Evolutionary conservation across 92 coral and sea anemone species (phyloP), one percentile per base, ranked within the genome.

Genomic region (Diadumene lineata): DNA sequence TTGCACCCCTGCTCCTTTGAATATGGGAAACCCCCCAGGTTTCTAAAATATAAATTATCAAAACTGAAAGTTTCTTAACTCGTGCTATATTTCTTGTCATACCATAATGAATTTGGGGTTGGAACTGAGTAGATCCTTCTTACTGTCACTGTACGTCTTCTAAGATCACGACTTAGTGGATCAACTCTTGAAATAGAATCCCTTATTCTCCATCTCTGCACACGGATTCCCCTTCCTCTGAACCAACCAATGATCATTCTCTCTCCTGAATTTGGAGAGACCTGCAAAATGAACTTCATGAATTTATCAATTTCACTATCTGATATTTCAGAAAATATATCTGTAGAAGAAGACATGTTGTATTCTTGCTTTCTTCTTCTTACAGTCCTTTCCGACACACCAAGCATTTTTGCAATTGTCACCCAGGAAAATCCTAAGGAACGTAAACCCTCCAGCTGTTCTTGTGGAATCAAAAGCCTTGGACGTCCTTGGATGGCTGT

Each of bases 241-340:
- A 87, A 72, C 69, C 81, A 74, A 21, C 85, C 91, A 58, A 86
- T 70, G 4, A 86, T 57, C 91, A 86, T 86, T 64, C 87, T 73
- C 78, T 86, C 91, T 56, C 92, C 92, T 44, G 87, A 87, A 22
- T 87, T 68, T 28, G 84, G 92, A 27, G 88, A 87, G 25, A 83
- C 50, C 60, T 84, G 50, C 57, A 83, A 71, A n/a, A 78, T 73
- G 62, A 70, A 38, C 74, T 76, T 84, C 23, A 82, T 76, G 66
- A 80, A 74, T 43, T 29, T 53, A 76, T 83, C 88, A 66, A 84
- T 56, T 56, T 84, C 77, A 76, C 79, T 63, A 66, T 87, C 86
- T 62, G 83, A 66, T 62, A 88, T 88, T 26, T 83, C 77, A 62
- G 80, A 75, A 73, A 79, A 83, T 58, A 50, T 55, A 30, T 43